A percentile compares a stretch with the other conserved stretches of the same genome.
These are phyloP conservation scores for Galerucella calmariensis DNA, from an alignment of 2,888 invertebrate genomes.

Conservation along the genomic window DNA sequence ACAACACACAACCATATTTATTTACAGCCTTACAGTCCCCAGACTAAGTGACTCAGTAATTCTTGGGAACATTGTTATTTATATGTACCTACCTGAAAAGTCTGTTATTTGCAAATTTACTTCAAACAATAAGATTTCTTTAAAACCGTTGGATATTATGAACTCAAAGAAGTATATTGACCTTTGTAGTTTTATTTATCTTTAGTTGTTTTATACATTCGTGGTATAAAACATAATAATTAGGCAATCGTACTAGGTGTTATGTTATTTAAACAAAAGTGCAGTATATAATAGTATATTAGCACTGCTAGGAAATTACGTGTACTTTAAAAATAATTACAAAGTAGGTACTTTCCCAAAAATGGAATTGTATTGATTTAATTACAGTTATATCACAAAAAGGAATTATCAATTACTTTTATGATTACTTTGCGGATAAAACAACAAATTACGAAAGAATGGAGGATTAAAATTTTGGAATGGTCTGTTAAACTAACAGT, in stretches of 20 bases:
- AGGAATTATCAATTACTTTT: no score
- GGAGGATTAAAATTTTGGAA: no score
- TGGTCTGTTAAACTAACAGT: no score
- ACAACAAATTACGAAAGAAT: no score
- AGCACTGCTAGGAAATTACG: no score
- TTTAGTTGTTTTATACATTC: not conserved
- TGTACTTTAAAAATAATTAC: no score
- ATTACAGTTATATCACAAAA: no score
- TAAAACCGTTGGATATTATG: constrained; percentile 24
- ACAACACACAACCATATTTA: not conserved
- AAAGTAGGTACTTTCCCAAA: no score
- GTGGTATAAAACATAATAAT: constrained; percentile 4
- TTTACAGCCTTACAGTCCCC: not conserved
- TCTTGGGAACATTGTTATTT: not conserved
- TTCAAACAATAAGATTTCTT: constrained; percentile 28
- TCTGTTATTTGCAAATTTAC: constrained; percentile 29
- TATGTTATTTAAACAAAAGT: not conserved
- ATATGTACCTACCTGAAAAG: constrained; percentile 2
- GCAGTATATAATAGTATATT: not conserved
- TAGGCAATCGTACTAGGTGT: not conserved
- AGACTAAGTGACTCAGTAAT: not conserved
- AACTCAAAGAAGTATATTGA: constrained; percentile 26
- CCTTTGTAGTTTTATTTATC: constrained; percentile 19
- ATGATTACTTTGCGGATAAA: no score
- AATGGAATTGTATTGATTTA: no score